Evolutionary conservation across 2,113 vertebrate genomes (phyloP).

Genomic region (Lophotis ruficrista): DNA sequence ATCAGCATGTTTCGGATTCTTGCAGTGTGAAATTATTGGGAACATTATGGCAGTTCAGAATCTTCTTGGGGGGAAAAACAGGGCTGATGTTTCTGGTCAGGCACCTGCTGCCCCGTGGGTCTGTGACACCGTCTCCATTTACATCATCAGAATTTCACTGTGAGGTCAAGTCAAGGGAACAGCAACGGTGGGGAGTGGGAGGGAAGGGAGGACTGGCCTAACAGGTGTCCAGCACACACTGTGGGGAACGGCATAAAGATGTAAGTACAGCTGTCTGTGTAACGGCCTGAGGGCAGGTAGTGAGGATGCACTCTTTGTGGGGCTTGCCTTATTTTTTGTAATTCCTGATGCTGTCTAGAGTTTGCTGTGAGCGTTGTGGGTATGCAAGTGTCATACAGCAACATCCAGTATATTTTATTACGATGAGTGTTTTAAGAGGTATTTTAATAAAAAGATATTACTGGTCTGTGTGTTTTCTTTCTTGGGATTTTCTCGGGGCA

Average conservation of each 20-base stretch:
- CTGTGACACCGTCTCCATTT: not conserved
- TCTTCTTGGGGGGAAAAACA: not conserved
- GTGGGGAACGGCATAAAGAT: not conserved
- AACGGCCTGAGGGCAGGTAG: not conserved
- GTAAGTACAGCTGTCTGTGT: not conserved
- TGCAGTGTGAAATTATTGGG: not conserved
- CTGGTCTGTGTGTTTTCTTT: conserved; percentile 11
- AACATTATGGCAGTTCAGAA: not conserved
- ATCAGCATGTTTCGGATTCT: rapidly evolving
- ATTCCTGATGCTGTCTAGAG: not conserved
- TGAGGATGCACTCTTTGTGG: not conserved
- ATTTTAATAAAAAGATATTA: conserved; percentile 67
- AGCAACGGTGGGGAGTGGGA: not conserved
- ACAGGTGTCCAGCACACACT: not conserved
- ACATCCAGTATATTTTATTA: conserved; percentile 18
- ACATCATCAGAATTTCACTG: not conserved
- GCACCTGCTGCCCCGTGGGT: not conserved
- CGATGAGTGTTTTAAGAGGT: not conserved
- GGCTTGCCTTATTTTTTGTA: not conserved
- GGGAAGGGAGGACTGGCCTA: not conserved
- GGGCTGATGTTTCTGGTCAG: not conserved
- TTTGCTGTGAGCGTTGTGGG: not conserved
- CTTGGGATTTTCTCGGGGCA: not conserved
- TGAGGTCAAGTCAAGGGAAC: not conserved
- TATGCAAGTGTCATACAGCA: not conserved